Evolutionary conservation across 2,113 vertebrate species (phyloP).

Genomic region (Balaeniceps rex): DNA sequence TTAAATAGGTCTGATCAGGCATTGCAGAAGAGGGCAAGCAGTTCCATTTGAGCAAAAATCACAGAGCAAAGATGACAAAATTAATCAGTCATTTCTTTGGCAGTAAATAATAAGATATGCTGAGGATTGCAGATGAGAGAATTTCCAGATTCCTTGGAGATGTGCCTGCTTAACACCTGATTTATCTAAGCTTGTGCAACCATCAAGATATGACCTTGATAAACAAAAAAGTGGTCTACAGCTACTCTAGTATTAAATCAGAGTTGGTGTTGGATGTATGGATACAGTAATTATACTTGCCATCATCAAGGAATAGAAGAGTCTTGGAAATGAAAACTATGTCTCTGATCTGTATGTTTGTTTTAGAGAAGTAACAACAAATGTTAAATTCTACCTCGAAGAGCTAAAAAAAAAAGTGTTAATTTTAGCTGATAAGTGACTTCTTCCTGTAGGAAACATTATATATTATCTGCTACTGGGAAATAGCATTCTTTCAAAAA

Average conservation of each 20-base stretch:
- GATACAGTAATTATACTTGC: slow-evolving; percentile 23
- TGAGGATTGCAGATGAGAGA: slow-evolving; percentile 76
- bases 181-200: slow-evolving; percentile 72
- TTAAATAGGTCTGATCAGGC: slow-evolving; percentile 76
- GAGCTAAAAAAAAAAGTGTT: neutral
- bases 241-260: slow-evolving; percentile 65
- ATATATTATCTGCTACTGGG: neutral
- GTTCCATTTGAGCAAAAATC: slow-evolving; percentile 69
- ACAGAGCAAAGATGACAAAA: slow-evolving; percentile 77
- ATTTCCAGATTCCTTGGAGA: slow-evolving; percentile 71
- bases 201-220: slow-evolving; percentile 73
- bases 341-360: neutral
- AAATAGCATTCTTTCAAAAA: neutral
- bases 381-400: neutral
- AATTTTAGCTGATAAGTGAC: neutral
- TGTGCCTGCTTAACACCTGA: slow-evolving; percentile 73
- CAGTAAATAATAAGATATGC: slow-evolving; percentile 79
- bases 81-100: slow-evolving; percentile 78
- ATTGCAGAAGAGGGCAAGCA: slow-evolving; percentile 57
- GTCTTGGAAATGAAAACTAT: neutral
- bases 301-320: neutral
- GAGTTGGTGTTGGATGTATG: slow-evolving; percentile 40
- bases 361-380: neutral
- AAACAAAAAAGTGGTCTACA: slow-evolving; percentile 58
- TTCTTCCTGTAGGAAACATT: neutral